Base-by-base conservation (phyloP, 2,888 invertebrate genomes). In the Octodonta nipae region DNA sequence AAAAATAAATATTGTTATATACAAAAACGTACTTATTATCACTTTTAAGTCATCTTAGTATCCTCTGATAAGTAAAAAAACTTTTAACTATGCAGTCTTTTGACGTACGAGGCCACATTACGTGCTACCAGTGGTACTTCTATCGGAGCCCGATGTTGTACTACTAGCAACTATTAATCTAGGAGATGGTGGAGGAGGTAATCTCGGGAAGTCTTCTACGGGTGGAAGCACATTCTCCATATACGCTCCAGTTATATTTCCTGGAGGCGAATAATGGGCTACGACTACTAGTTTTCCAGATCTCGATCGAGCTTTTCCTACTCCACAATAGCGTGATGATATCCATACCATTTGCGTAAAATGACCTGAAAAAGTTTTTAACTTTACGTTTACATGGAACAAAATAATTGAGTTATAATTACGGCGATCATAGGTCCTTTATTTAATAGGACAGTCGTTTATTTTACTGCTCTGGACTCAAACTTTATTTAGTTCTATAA, bases 261-360 rank as follows among this genome's bases (percentile, higher is more conserved):
- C 88, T 0, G 82, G 75, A 0, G 87, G 86, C 22, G 75, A 71
- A 58, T 87, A 88, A 61, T 83, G 82, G 10, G 83, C 85, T 1
- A 87, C 87, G 0, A 87, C 84, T 41, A 84, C 77, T 27, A 82
- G 69, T 52, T 82, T 82, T 8, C 84, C 84, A 10, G 78, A 77
- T 26, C 78, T 66, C 16, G 80, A 80, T 31, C 76, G 70, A 1
- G 85, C 84, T 53, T 82, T 83, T 5, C 85, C 87, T 1, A 87
- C 73, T 2, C 88, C 87, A 52, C 86, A 75, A 55, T 75, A 73
- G 26, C 73, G 70, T 2, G 80, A 82, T 28, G 68, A 70, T 20
- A 74, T 72, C 87, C 88, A 88, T 13, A 87, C 81, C 59, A 88
- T 68, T 63, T 87, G 87, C 0, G 85, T 84, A 60, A 87, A 87